Conservation (phyloP, 2,888 invertebrate species). For the Sinhomidia bicolor region DNA sequence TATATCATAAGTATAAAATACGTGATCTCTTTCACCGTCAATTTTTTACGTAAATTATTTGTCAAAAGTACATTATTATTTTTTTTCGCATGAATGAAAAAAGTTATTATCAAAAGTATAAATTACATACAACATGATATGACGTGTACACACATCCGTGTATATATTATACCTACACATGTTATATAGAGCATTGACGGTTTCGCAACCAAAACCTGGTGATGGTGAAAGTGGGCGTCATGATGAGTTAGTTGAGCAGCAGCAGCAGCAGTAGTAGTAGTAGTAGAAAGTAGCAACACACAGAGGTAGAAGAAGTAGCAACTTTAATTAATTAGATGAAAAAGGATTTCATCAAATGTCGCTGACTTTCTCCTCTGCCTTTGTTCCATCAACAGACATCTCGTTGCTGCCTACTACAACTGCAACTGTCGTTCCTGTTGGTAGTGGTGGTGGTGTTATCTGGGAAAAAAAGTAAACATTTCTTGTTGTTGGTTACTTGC, state of each 20-base stretch:
- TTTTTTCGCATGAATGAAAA: not conserved
- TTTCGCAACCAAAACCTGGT: slow-evolving; percentile 42
- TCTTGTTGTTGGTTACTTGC: slow-evolving; percentile 6
- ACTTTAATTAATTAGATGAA: slow-evolving; percentile 68
- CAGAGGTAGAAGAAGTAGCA: not conserved
- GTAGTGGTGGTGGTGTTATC: slow-evolving; percentile 61
- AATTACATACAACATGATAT: not conserved
- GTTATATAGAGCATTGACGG: slow-evolving; percentile 14
- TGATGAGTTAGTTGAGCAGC: slow-evolving; percentile 26
- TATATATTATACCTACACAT: no score
- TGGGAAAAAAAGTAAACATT: slow-evolving; percentile 55
- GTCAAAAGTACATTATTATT: not conserved
- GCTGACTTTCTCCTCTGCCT: slow-evolving; percentile 71
- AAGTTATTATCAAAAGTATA: slow-evolving; percentile 8
- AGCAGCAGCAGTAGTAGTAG: not conserved
- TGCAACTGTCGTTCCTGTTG: slow-evolving; percentile 45
- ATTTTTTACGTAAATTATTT: slow-evolving; percentile 22
- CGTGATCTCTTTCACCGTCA: slow-evolving; percentile 1
- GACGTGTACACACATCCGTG: not conserved
- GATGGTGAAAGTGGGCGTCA: slow-evolving; percentile 43
- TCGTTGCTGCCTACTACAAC: slow-evolving; percentile 47
- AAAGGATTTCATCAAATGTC: slow-evolving; percentile 68
- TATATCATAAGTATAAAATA: not conserved
- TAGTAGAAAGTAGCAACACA: no score
- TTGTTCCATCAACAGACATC: slow-evolving; percentile 70